Percentiles rank a stretch among this genome's conserved stretches.
phyloP scores from a whole-genome alignment of 2,113 vertebrate species.

The Pangasianodon hypophthalmus region DNA sequence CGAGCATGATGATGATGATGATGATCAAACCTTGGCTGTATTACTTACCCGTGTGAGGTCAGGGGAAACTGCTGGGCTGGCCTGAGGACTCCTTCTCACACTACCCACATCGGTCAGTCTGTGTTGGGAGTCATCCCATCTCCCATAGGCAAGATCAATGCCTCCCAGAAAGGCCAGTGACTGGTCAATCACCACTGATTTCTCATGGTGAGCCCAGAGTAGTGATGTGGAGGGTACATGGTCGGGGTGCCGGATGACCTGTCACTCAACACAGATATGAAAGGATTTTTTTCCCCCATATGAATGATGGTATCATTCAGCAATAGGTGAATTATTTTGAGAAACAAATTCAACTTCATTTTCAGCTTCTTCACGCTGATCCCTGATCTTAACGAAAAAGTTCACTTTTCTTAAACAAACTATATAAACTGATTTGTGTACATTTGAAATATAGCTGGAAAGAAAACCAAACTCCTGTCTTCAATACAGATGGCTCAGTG shows the following conservation, averaged over 20 bases:
- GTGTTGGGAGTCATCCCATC: slow-evolving; percentile 76
- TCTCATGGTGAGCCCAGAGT: slow-evolving; percentile 82
- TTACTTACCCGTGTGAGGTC: slow-evolving; percentile 40
- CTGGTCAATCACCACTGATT: slow-evolving; percentile 77
- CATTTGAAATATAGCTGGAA: neutral
- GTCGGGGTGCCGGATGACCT: slow-evolving; percentile 80
- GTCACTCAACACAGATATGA: slow-evolving; percentile 27
- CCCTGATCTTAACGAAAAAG: neutral
- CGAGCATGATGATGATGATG: neutral
- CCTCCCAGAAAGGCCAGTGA: slow-evolving; percentile 74
- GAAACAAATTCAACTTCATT: neutral
- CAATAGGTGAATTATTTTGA: neutral
- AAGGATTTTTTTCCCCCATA: neutral
- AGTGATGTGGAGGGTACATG: slow-evolving; percentile 68
- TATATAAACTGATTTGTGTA: neutral
- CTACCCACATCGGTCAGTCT: slow-evolving; percentile 69
- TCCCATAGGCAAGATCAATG: slow-evolving; percentile 77
- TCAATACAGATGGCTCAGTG: slow-evolving; percentile 42
- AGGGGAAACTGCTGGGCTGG: slow-evolving; percentile 50
- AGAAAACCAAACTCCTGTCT: slow-evolving; percentile 1
- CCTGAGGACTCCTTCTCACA: slow-evolving; percentile 51
- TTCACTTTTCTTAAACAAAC: neutral
- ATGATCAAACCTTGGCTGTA: neutral
- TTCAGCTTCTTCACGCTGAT: neutral
- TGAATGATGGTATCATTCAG: neutral